phyloP scores from a whole-genome alignment of 1,140 invertebrate species.

The Apis florea region DNA sequence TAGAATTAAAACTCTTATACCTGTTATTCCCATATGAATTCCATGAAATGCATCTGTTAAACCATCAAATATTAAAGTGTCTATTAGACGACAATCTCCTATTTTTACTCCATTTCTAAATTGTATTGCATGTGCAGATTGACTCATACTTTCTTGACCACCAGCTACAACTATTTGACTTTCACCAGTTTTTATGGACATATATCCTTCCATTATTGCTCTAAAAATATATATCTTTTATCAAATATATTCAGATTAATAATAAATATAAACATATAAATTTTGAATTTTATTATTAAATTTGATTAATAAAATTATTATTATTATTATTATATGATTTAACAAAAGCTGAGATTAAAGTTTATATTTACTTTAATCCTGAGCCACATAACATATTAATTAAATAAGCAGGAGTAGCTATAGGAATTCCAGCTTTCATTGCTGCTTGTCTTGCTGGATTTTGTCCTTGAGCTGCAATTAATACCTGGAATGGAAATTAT shows the following conservation, averaged over 20 bases:
- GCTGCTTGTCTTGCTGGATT: conserved; percentile 93
- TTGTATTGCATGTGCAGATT: conserved; percentile 86
- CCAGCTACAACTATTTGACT: conserved; percentile 88
- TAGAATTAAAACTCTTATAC: conserved; percentile 74
- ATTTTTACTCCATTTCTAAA: conserved; percentile 86
- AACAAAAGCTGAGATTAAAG: not conserved
- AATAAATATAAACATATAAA: not conserved
- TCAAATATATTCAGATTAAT: not conserved
- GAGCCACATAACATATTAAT: conserved; percentile 94
- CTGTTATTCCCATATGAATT: conserved; percentile 93
- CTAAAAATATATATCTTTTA: conserved; percentile 72
- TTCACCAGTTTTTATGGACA: conserved; percentile 87
- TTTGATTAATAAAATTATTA: no score
- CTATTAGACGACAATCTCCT: conserved; percentile 84
- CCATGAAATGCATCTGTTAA: conserved; percentile 90
- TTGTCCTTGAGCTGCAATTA: conserved; percentile 89
- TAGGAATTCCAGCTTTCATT: conserved; percentile 88
- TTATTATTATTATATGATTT: no score
- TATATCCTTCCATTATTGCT: conserved; percentile 85
- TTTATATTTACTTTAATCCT: conserved; percentile 85
- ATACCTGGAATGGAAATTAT: conserved; percentile 77
- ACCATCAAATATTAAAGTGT: conserved; percentile 89
- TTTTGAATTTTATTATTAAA: no score
- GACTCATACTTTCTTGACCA: conserved; percentile 93
- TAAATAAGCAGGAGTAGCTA: conserved; percentile 86